Conservation (phyloP, 2,113 vertebrate species). For the Colistium nudipinnis region DNA sequence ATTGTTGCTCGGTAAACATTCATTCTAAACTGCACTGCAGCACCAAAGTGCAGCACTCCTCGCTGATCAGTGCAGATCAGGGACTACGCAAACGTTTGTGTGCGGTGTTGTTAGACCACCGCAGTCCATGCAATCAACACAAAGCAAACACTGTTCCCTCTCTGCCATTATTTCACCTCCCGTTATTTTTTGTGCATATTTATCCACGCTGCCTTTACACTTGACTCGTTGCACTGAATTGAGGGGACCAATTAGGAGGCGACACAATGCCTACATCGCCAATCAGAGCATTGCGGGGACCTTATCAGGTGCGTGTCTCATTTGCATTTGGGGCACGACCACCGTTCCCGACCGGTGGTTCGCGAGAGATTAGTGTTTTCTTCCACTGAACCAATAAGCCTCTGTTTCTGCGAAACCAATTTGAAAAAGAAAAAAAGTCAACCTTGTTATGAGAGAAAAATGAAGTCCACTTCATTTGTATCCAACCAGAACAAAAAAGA, state of each 20-base stretch:
- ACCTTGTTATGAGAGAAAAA: background rate
- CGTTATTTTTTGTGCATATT: constrained; percentile 64
- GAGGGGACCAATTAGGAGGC: constrained; percentile 61
- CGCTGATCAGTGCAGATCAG: background rate
- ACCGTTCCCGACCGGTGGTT: constrained; percentile 19
- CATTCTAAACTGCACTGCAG: too few relatives aligned
- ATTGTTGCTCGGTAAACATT: too few relatives aligned
- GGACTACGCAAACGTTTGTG: constrained; percentile 9
- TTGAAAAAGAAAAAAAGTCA: constrained; percentile 26
- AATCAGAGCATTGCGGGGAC: constrained; percentile 40
- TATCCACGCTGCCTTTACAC: constrained; percentile 56
- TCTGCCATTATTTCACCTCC: constrained; percentile 40
- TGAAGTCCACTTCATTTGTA: constrained; percentile 1
- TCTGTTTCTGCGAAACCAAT: constrained; percentile 20
- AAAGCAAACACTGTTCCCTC: constrained; percentile 52
- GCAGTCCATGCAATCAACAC: constrained; percentile 18
- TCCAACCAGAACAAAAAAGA: constrained; percentile 2
- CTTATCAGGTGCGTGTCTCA: constrained; percentile 54
- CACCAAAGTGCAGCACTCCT: background rate
- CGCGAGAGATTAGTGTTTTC: constrained; percentile 32
- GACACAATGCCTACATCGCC: constrained; percentile 41
- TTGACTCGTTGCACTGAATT: constrained; percentile 57
- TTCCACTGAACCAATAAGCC: constrained; percentile 9
- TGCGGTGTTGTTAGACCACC: background rate
- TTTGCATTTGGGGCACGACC: constrained; percentile 53